Evolutionary conservation across 2,113 vertebrate species (phyloP).

Genomic region (Antechinus flavipes): DNA sequence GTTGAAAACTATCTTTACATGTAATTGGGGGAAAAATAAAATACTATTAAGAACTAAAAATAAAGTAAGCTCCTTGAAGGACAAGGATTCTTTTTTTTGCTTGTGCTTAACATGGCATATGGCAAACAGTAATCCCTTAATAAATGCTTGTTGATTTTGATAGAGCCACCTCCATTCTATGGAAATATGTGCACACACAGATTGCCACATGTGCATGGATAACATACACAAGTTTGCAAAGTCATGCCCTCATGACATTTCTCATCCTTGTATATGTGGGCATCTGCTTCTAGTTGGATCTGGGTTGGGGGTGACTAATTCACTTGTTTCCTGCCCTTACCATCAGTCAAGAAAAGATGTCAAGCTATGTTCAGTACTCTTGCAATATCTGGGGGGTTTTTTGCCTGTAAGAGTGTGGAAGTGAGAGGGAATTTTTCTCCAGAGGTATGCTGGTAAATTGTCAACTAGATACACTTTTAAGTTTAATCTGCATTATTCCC

Average conservation of each 20-base stretch:
- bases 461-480: neutral
- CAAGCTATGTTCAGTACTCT: neutral
- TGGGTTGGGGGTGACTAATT: neutral
- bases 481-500: neutral
- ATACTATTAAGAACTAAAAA: too few species aligned
- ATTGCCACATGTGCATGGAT: neutral
- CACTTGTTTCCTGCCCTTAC: neutral
- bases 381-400: neutral
- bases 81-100: too few species aligned
- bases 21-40: too few species aligned
- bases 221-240: neutral
- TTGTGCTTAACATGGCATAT: too few species aligned
- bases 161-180: neutral
- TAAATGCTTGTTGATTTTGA: neutral
- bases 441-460: neutral
- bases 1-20: too few species aligned
- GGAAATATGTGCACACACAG: neutral
- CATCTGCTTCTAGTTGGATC: neutral
- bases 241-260: neutral
- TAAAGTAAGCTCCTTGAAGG: too few species aligned
- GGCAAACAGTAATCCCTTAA: neutral
- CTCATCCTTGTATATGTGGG: neutral
- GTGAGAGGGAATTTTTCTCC: neutral
- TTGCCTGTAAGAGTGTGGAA: neutral
- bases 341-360: neutral